Conservation (phyloP, 2,113 vertebrate genomes). For the Cheilinus undulatus region DNA sequence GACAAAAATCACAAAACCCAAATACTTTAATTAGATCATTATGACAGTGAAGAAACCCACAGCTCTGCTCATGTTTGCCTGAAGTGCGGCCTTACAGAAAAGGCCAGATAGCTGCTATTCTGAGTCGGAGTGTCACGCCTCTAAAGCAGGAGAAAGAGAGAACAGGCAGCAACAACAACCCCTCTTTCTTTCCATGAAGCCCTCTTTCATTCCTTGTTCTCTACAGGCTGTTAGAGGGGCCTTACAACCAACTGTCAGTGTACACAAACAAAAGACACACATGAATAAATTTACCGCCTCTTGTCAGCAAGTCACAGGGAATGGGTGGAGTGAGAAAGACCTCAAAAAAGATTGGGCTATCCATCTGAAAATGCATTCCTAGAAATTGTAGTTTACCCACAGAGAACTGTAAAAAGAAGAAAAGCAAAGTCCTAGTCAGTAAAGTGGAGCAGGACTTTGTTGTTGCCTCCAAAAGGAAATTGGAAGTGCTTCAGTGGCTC, state of each 20-base stretch:
- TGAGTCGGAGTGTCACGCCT: conserved; percentile 63
- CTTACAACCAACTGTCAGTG: conserved; percentile 73
- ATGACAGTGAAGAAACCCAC: not conserved
- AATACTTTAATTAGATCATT: conserved; percentile 47
- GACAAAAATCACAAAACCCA: conserved; percentile 47
- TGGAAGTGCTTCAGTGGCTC: conserved; percentile 33
- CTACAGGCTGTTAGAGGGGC: conserved; percentile 68
- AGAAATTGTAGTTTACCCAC: not conserved
- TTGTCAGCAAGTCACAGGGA: conserved; percentile 57
- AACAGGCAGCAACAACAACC: conserved; percentile 71
- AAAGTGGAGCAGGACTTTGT: conserved; percentile 17
- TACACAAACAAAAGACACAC: conserved; percentile 69
- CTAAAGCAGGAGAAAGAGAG: conserved; percentile 66
- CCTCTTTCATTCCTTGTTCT: conserved; percentile 69
- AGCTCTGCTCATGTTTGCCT: conserved; percentile 60
- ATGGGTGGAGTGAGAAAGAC: not conserved
- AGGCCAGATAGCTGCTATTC: conserved; percentile 61
- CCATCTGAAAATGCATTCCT: not conserved
- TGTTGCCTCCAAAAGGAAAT: conserved; percentile 36
- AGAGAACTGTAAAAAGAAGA: conserved; percentile 5
- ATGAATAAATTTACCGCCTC: conserved; percentile 78
- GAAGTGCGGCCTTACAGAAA: conserved; percentile 46
- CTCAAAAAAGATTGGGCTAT: not conserved
- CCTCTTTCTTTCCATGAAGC: conserved; percentile 59
- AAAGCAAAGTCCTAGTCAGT: not conserved